Evolutionary conservation across 2,888 invertebrate species (phyloP).

Genomic region (Tetramorium bicarinatum): DNA sequence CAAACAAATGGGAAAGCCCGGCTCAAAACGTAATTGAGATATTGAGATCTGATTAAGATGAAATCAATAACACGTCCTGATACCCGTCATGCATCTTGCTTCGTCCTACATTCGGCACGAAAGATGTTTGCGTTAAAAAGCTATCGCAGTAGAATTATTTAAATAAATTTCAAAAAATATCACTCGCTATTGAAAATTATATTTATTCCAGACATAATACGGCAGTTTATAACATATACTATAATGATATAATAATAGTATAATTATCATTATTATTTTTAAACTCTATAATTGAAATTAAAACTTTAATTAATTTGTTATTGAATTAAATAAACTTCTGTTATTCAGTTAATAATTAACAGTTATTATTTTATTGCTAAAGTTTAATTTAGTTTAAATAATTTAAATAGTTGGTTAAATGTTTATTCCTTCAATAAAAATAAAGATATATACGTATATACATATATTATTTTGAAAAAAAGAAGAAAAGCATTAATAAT

Average conservation of each 20-base stretch:
- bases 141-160: neutral
- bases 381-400: neutral
- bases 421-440: neutral
- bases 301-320: neutral
- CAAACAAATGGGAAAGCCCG: conserved; percentile 84
- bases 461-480: neutral
- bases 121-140: conserved; percentile 16
- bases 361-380: neutral
- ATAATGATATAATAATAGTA: neutral
- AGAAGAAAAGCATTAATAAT: neutral
- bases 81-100: conserved; percentile 66
- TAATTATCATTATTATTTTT: neutral
- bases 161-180: neutral
- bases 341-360: conserved; percentile 9
- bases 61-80: conserved; percentile 83
- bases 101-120: conserved; percentile 70
- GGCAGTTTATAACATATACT: neutral
- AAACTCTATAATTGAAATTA: neutral
- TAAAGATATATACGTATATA: neutral
- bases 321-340: neutral
- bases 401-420: neutral
- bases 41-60: conserved; percentile 86
- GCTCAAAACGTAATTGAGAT: conserved; percentile 86
- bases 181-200: neutral
- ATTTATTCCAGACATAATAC: neutral